These are phyloP conservation scores for Drosophila triauraria DNA, from an alignment of 1,140 invertebrate species.

Conservation along the genomic window DNA sequence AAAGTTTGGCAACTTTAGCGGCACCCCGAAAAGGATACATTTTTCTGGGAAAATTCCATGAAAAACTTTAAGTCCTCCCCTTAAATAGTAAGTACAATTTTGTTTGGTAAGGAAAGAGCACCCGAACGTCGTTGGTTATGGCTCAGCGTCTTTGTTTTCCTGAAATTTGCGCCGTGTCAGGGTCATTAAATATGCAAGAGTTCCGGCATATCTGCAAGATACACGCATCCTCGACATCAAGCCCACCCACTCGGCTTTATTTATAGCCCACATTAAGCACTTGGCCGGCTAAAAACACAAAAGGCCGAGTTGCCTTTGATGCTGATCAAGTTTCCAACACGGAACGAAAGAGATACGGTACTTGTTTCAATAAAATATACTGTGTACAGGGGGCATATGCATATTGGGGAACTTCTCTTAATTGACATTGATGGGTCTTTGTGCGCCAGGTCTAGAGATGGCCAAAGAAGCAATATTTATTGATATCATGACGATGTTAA, in stretches of 20 bases:
- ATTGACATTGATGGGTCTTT: conserved; percentile 45
- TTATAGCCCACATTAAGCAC: conserved; percentile 53
- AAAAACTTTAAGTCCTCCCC: neutral
- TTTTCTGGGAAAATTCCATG: conserved; percentile 5
- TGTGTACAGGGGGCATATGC: conserved; percentile 21
- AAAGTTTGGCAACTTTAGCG: conserved; percentile 13
- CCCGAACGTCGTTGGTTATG: neutral
- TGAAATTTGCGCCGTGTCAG: conserved; percentile 28
- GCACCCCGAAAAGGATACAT: neutral
- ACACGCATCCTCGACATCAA: conserved; percentile 20
- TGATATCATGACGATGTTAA: neutral
- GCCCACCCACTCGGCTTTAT: conserved; percentile 35
- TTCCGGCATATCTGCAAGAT: conserved; percentile 37
- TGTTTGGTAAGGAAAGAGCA: neutral
- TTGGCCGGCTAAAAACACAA: conserved; percentile 54
- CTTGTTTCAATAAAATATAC: conserved; percentile 31
- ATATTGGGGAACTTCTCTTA: conserved; percentile 53
- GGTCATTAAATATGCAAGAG: conserved; percentile 58
- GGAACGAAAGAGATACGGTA: conserved; percentile 25
- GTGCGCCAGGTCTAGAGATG: neutral
- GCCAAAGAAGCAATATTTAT: neutral
- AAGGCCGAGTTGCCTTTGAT: conserved; percentile 35
- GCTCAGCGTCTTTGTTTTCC: conserved; percentile 14
- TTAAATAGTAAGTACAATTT: neutral
- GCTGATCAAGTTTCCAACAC: conserved; percentile 43